These are phyloP conservation scores for Gambusia yucatana DNA, from an alignment of 2,797 vertebrate genomes.

Conservation along the genomic window DNA sequence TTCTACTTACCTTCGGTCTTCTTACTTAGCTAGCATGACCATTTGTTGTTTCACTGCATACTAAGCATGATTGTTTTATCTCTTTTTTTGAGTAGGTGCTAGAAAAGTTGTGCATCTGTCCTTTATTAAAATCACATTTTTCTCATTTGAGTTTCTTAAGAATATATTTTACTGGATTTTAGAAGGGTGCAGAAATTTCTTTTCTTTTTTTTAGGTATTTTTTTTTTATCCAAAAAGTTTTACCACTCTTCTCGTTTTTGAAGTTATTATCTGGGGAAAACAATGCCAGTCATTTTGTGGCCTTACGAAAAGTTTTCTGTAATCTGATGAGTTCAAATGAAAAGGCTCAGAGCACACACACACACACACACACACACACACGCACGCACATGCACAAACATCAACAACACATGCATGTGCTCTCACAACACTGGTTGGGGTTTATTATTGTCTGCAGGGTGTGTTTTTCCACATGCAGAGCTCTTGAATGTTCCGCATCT, in stretches of 20 bases:
- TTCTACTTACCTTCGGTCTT: neutral
- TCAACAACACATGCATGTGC: neutral
- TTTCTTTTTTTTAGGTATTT: too few species aligned
- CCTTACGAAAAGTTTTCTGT: neutral
- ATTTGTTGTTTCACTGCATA: conserved; percentile 4
- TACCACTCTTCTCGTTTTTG: neutral
- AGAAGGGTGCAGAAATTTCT: neutral
- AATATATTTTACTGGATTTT: neutral
- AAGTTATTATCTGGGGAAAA: too few species aligned
- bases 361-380: too few species aligned
- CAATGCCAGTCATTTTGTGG: neutral
- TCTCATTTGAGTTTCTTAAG: neutral
- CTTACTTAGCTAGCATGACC: neutral
- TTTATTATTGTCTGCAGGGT: conserved; percentile 20
- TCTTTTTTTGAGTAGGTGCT: neutral
- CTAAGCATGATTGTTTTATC: neutral
- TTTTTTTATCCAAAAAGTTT: neutral
- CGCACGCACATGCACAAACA: neutral
- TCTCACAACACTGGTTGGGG: neutral
- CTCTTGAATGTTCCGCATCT: conserved; percentile 15
- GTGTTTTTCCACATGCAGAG: conserved; percentile 6
- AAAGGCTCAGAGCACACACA: neutral
- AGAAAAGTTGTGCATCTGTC: neutral
- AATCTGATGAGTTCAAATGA: neutral
- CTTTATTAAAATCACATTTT: neutral